Conservation (phyloP, 2,113 vertebrate genomes). For the Anguilla rostrata region DNA sequence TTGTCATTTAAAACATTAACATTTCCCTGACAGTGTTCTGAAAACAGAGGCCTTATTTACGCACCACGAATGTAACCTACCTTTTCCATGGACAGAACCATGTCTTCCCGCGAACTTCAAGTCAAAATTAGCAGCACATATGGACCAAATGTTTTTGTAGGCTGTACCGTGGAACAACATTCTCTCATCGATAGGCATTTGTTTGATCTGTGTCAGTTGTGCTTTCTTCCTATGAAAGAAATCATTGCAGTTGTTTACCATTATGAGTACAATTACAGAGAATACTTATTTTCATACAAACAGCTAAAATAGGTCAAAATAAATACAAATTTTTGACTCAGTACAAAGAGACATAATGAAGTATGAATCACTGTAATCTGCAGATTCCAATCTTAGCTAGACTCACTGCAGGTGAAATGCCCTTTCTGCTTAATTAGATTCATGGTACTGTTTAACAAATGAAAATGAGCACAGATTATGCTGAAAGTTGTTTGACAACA, state of each 20-base stretch:
- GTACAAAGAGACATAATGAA: too few relatives aligned
- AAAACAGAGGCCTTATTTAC: neutral
- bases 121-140: conserved; percentile 97
- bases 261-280: neutral
- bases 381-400: too few relatives aligned
- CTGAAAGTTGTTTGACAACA: too few relatives aligned
- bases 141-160: conserved; percentile 90
- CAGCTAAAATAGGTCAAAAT: too few relatives aligned
- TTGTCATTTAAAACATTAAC: too few relatives aligned
- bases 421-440: too few relatives aligned
- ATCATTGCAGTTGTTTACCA: conserved; percentile 34
- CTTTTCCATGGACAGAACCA: conserved; percentile 91
- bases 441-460: too few relatives aligned
- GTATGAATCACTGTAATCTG: too few relatives aligned
- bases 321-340: neutral
- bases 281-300: neutral
- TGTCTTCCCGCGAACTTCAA: conserved; percentile 93
- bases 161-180: conserved; percentile 97
- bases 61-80: conserved; percentile 57
- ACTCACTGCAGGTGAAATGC: too few relatives aligned
- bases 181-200: conserved; percentile 81
- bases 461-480: too few relatives aligned
- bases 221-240: conserved; percentile 82
- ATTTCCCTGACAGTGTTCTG: neutral
- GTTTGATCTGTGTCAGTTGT: conserved; percentile 89